phyloP scores from a whole-genome alignment of 2,888 invertebrate genomes.

The Ypsolopha scabrella region DNA sequence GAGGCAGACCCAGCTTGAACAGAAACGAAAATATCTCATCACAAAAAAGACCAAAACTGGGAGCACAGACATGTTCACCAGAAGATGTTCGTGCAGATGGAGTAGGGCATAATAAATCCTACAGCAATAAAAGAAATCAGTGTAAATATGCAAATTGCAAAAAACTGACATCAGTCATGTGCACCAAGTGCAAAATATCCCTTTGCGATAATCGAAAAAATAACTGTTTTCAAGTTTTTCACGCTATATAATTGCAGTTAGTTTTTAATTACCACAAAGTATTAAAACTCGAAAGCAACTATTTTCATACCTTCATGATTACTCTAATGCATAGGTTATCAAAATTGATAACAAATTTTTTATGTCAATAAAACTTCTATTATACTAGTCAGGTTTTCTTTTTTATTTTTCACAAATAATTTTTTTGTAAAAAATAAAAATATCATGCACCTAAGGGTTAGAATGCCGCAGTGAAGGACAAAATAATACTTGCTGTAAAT shows the following conservation, averaged over 20 bases:
- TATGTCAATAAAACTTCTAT: neutral
- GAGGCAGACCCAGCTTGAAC: slow-evolving; percentile 4
- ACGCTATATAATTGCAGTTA: neutral
- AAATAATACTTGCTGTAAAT: no score
- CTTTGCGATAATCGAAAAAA: slow-evolving; percentile 8
- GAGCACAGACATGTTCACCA: neutral
- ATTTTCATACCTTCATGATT: no score
- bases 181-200: slow-evolving; percentile 9
- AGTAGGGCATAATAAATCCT: slow-evolving; percentile 3
- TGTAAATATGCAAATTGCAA: slow-evolving; percentile 4
- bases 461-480: no score
- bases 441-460: neutral
- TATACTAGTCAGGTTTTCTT: neutral
- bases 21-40: neutral
- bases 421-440: neutral
- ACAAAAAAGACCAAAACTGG: neutral
- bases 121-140: neutral
- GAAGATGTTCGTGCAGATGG: slow-evolving; percentile 5
- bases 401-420: neutral
- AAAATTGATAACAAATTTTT: neutral
- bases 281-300: no score
- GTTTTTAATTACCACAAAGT: no score
- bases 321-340: neutral
- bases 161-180: slow-evolving; percentile 4
- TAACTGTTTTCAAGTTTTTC: slow-evolving; percentile 1